A percentile compares a stretch with the other conserved stretches of the same genome.
phyloP scores from a whole-genome alignment of 1,140 invertebrate species.

The Dendroctonus ponderosae region DNA sequence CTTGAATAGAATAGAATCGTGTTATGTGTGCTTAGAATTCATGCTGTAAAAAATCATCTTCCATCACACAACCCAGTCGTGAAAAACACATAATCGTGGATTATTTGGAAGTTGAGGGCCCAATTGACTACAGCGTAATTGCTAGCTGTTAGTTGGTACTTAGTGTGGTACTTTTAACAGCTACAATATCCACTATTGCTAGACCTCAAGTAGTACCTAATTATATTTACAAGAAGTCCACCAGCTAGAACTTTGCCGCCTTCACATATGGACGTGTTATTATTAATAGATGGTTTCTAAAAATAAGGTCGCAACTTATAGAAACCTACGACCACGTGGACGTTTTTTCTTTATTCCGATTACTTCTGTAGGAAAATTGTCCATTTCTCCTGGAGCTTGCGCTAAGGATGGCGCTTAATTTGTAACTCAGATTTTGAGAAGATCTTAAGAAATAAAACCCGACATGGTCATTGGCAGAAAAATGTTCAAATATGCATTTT shows the following conservation, averaged over 20 bases:
- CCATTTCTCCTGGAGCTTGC: background rate
- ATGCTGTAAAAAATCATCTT: background rate
- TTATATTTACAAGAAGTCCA: constrained; percentile 15
- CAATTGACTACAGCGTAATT: background rate
- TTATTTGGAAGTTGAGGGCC: background rate
- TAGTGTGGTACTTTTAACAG: background rate
- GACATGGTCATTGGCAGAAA: too few species aligned
- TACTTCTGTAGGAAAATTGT: constrained; percentile 3
- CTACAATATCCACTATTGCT: background rate
- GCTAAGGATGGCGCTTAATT: too few species aligned
- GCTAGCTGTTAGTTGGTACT: background rate
- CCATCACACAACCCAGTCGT: background rate
- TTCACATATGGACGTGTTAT: constrained; percentile 6
- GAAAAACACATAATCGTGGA: background rate
- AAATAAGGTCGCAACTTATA: constrained; percentile 5
- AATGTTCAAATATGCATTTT: too few species aligned
- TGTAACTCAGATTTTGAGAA: background rate
- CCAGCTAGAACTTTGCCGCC: background rate
- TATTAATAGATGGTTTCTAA: constrained; percentile 14
- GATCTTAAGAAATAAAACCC: background rate
- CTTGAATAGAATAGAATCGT: constrained; percentile 7
- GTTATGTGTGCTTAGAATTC: background rate
- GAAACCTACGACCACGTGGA: background rate
- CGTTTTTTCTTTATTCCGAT: background rate
- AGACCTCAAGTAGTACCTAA: constrained; percentile 5